These are phyloP conservation scores for Erythrolamprus reginae DNA, from an alignment of 2,113 vertebrate species.

Conservation along the genomic window DNA sequence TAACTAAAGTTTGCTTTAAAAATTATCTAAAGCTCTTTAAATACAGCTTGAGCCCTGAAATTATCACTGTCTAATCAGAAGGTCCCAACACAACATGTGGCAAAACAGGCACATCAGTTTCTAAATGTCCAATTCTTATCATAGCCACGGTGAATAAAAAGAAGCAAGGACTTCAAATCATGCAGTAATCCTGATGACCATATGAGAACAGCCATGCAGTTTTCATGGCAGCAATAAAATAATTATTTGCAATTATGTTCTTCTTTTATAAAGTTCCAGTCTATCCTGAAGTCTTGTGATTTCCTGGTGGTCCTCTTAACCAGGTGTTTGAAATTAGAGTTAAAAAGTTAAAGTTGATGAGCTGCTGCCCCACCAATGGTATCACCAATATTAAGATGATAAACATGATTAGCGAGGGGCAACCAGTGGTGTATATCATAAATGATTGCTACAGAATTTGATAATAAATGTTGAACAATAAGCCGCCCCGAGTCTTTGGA, in stretches of 20 bases:
- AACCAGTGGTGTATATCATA: background rate
- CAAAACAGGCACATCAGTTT: background rate
- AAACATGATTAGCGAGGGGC: background rate
- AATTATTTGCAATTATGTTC: background rate
- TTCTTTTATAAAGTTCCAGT: background rate
- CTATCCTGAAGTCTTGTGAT: background rate
- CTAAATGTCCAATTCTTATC: background rate
- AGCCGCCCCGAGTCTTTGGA: too few relatives aligned
- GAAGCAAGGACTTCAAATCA: background rate
- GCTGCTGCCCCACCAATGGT: background rate
- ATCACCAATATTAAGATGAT: background rate
- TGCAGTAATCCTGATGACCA: background rate
- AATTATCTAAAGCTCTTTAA: background rate
- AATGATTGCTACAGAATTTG: background rate
- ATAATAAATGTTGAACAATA: too few relatives aligned
- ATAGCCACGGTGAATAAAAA: background rate
- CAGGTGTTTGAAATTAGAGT: background rate
- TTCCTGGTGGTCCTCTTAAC: background rate
- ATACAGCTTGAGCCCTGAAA: background rate
- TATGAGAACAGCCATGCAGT: background rate
- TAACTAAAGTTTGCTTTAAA: background rate
- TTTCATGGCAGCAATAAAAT: background rate
- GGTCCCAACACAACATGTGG: background rate
- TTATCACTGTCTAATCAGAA: background rate
- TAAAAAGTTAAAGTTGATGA: background rate